These are phyloP conservation scores for Phylloscopus collybita DNA, from an alignment of 2,797 vertebrate genomes.

Conservation along the genomic window DNA sequence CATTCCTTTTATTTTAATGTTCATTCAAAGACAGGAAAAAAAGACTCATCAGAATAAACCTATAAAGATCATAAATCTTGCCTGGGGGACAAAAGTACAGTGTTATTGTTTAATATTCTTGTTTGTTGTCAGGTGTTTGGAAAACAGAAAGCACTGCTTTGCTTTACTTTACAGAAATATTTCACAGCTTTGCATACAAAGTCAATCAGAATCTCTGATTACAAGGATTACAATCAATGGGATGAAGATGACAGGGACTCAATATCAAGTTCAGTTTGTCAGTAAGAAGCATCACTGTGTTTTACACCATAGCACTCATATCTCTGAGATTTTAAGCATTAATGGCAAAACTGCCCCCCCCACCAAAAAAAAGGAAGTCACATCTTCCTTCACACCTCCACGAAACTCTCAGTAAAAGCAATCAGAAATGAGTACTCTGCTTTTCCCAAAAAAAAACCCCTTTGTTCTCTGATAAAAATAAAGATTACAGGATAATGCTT, in stretches of 20 bases:
- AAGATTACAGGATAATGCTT: neutral
- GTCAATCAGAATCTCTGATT: neutral
- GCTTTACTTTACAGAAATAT: neutral
- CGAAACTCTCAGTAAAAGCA: neutral
- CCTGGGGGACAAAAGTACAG: neutral
- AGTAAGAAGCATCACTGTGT: neutral
- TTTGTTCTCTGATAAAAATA: neutral
- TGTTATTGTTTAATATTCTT: neutral
- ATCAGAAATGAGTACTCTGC: neutral
- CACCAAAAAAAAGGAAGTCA: neutral
- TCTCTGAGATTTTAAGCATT: neutral
- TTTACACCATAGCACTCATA: neutral
- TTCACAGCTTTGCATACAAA: neutral
- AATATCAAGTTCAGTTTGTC: neutral
- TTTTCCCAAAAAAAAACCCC: neutral
- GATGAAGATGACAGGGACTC: neutral
- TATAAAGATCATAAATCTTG: neutral
- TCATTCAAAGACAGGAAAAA: neutral
- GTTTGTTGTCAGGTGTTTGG: neutral
- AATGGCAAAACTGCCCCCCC: neutral
- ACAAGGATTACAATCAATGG: neutral
- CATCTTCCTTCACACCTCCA: neutral
- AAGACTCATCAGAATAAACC: neutral
- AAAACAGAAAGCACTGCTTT: neutral
- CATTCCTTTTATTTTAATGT: neutral